Base-by-base conservation (phyloP, 1,140 invertebrate species). In the Camponotus pennsylvanicus region DNA sequence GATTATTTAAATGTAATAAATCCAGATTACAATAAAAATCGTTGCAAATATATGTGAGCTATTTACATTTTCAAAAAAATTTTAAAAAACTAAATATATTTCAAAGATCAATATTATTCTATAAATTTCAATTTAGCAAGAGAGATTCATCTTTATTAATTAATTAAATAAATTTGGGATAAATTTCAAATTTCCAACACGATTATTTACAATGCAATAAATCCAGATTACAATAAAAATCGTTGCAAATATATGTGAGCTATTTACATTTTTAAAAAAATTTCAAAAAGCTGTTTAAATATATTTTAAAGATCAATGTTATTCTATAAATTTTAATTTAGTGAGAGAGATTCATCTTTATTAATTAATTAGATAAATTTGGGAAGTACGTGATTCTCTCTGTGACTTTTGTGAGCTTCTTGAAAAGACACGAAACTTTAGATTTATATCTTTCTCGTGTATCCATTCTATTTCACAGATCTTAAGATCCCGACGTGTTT, bases 311-410 rank as follows among this genome's bases (percentile, higher is more conserved):
- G n/a, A 34, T 5, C 9, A 52, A n/a, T 73, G 1, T 73, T 11
- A 11, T 40, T 57, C 34, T 37, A 21, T 57, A 75, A 57, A n/a
- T 55, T 75, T 34, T 9, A 57, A 75, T n/a, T 75, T 75, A 13
- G 8, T 13, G 11, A 21, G 21, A 59, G 55, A 59, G 6, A 13
- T 37, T 63, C 9, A 42, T 61, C 6, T 27, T 78, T 15, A 27
- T 34, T 27, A 21, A 52, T 66, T 78, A 21, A 64, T 27, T 52
- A 9, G 45, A 61, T 42, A 32, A 42, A 76, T 42, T 9, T 3
- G 18, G 15, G 1, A 49, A 79, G 18, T 66, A 11, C 63, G 5
- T 42, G 18, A 37, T 8, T 15, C n/a, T 18, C 27, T 69, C 8
- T 55, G 27, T 27, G 9, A 78, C 0, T 0, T 11, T 64, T 32